Evolutionary conservation across 1,140 invertebrate species (phyloP), one percentile per base, ranked within the genome.

Genomic region (Diorhabda sublineata): DNA sequence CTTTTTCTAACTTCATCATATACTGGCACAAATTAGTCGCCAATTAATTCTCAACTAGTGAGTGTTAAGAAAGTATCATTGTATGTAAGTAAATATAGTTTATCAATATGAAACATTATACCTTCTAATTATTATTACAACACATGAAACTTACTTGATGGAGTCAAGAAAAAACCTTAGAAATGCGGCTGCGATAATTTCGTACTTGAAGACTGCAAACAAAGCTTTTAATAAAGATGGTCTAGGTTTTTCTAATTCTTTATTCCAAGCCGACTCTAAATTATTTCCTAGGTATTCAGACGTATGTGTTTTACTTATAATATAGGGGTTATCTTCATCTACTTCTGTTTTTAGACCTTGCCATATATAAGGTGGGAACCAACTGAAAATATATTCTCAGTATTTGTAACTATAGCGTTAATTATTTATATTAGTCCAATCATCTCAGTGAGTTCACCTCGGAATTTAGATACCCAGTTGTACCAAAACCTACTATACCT

Each of bases 181-280:
- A 0, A 77, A 47, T 2, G 71, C 76, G 47, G 70, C 66, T 2
- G 66, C 3, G 7, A 69, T 26, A 41, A 75, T 58, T 58, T 75
- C 65, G 41, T 68, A 60, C 41, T 74, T 68, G 60, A 75, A 77
- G 26, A 77, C 72, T 9, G 52, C 59, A 2, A 44, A 57, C 26
- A 77, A 52, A 6, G 72, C 78, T 61, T 62, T 77, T 58, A 79
- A 74, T 52, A 84, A 75, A 62, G 77, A 81, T 9, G 83, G 80
- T 63, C 44, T 65, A 2, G 70, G 64, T 45, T 61, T 59, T 26
- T 66, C 60, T 7, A 71, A 4, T 75, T 87, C 84, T 42, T 72
- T 71, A 4, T 83, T 77, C 87, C 86, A 87, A 41, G 81, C 81
- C 72, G 78, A 82, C 74, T 85, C 81, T 45, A 91, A 79, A 61